Evolutionary conservation across 2,113 vertebrate species (phyloP).

Genomic region (Neofelis nebulosa): DNA sequence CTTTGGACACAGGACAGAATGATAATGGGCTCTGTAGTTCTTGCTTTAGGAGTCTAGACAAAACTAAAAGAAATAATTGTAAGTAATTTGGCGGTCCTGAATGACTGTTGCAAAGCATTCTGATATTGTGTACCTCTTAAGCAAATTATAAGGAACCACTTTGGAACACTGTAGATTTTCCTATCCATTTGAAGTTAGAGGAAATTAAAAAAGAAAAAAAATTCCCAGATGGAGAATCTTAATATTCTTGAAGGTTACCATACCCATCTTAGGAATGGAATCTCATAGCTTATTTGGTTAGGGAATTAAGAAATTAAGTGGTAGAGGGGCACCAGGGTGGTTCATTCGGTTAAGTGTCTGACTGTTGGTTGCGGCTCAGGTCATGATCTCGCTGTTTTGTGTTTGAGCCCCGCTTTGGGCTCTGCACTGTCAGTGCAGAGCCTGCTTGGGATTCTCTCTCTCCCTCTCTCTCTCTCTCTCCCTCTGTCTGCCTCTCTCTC

Average conservation of each 20-base stretch:
- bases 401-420: too few species aligned
- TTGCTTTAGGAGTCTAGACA: neutral
- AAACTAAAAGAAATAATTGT: neutral
- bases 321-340: neutral
- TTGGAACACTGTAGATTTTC: neutral
- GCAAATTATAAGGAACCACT: neutral
- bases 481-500: too few species aligned
- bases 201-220: neutral
- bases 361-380: too few species aligned
- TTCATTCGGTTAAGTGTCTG: too few species aligned
- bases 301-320: neutral
- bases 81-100: neutral
- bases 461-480: too few species aligned
- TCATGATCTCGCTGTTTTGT: too few species aligned
- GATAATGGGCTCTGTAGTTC: neutral
- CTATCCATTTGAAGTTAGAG: neutral
- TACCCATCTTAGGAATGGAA: neutral
- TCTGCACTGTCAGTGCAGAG: too few species aligned
- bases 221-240: neutral
- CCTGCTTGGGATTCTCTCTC: too few species aligned
- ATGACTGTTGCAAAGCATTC: neutral
- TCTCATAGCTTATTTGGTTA: neutral
- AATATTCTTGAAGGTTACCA: neutral
- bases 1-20: neutral
- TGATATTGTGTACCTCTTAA: neutral